A percentile compares a stretch with the other conserved stretches of the same genome.
Evolutionary conservation across 23 tunicate genomes (phyloP).

Genomic region (Botrylloides violaceus): DNA sequence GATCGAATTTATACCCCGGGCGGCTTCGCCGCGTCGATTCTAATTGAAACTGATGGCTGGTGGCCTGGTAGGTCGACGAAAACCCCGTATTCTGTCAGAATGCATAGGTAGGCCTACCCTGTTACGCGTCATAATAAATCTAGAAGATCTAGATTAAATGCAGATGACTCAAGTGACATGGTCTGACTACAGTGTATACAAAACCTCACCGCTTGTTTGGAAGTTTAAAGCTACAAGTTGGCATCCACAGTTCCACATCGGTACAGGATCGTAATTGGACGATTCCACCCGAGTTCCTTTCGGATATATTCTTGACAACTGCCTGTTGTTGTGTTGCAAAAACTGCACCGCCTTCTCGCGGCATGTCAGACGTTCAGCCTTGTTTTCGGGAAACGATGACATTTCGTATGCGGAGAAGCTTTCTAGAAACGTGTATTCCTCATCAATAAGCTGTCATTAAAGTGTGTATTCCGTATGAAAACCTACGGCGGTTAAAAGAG

Average conservation of each 20-base stretch:
- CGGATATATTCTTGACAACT: slow-evolving; percentile 83
- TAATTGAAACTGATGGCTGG: too few relatives aligned
- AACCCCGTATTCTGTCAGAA: too few relatives aligned
- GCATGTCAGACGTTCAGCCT: slow-evolving; percentile 55
- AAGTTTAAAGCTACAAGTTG: slow-evolving; percentile 63
- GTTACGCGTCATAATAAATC: too few relatives aligned
- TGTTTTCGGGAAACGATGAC: slow-evolving; percentile 75
- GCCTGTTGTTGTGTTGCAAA: slow-evolving; percentile 43
- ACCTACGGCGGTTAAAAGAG: background rate
- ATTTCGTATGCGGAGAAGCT: slow-evolving; percentile 44
- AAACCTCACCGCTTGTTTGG: slow-evolving; percentile 48
- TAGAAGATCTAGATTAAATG: too few relatives aligned
- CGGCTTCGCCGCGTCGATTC: too few relatives aligned
- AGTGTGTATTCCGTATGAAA: too few relatives aligned
- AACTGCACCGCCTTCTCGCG: slow-evolving; percentile 47
- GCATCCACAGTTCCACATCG: slow-evolving; percentile 65
- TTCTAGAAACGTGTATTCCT: slow-evolving; percentile 4
- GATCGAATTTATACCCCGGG: too few relatives aligned
- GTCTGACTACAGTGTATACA: too few relatives aligned
- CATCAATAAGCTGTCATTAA: too few relatives aligned
- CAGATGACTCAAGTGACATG: too few relatives aligned
- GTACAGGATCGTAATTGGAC: slow-evolving; percentile 56
- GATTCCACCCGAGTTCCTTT: slow-evolving; percentile 50
- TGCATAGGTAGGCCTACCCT: too few relatives aligned
- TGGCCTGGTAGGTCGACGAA: too few relatives aligned